These are phyloP conservation scores for Phymastichus coffea DNA, from an alignment of 1,140 invertebrate species.

Conservation along the genomic window DNA sequence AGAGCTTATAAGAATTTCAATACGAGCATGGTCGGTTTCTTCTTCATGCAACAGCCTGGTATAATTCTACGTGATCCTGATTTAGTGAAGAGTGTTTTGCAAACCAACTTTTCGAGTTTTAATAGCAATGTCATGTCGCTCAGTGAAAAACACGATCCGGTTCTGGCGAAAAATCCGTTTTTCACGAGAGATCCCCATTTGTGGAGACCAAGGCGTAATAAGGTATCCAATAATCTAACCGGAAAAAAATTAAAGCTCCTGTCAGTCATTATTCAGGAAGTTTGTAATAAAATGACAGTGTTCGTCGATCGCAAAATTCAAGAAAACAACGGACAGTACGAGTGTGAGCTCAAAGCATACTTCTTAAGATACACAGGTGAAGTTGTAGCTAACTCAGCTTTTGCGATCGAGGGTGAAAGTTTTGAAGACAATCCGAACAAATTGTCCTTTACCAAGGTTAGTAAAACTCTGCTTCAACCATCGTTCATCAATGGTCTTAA, in stretches of 20 bases:
- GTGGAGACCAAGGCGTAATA: constrained; percentile 17
- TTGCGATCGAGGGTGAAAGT: constrained; percentile 48
- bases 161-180: constrained; percentile 38
- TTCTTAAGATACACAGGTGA: constrained; percentile 54
- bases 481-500: neutral
- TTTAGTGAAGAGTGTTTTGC: constrained; percentile 37
- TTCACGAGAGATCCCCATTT: constrained; percentile 33
- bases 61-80: constrained; percentile 42
- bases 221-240: neutral
- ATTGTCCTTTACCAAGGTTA: constrained; percentile 27
- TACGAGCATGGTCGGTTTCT: constrained; percentile 39
- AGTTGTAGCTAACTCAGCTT: constrained; percentile 52
- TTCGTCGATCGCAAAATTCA: neutral
- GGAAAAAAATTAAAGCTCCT: neutral
- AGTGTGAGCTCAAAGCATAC: constrained; percentile 42
- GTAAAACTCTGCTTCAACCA: constrained; percentile 28
- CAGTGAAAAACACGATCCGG: constrained; percentile 22
- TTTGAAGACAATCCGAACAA: constrained; percentile 20
- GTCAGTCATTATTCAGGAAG: neutral
- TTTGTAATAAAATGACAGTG: neutral
- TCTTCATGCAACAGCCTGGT: constrained; percentile 26
- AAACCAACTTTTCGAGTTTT: constrained; percentile 41
- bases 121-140: constrained; percentile 26
- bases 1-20: constrained; percentile 26
- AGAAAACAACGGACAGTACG: neutral